Evolutionary conservation across 2,888 invertebrate species (phyloP).

Genomic region (Parasteatoda lunata): DNA sequence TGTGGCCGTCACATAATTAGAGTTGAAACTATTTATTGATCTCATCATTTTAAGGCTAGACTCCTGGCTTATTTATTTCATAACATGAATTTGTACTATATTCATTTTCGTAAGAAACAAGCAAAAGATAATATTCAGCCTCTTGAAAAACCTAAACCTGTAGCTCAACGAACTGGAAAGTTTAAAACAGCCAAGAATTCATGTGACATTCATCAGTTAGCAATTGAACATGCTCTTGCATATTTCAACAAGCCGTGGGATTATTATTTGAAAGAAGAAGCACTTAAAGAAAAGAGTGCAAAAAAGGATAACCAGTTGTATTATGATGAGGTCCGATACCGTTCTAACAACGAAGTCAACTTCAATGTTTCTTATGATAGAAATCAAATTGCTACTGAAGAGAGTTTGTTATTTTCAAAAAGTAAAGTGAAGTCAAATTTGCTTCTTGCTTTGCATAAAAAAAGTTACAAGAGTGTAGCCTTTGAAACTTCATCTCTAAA

Average conservation of each 20-base stretch:
- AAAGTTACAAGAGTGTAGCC: background rate
- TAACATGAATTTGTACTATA: slow-evolving; percentile 50
- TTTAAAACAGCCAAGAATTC: slow-evolving; percentile 13
- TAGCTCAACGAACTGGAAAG: slow-evolving; percentile 9
- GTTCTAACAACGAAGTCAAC: background rate
- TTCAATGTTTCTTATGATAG: background rate
- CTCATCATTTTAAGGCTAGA: background rate
- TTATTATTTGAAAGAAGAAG: slow-evolving; percentile 42
- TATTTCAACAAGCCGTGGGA: slow-evolving; percentile 62
- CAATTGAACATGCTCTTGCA: slow-evolving; percentile 56
- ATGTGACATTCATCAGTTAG: slow-evolving; percentile 42
- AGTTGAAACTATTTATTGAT: background rate
- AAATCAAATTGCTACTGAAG: background rate
- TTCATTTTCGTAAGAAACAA: slow-evolving; percentile 44
- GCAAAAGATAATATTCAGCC: background rate
- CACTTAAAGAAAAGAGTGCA: too few relatives aligned
- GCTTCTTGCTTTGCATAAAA: background rate
- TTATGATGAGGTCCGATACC: too few relatives aligned
- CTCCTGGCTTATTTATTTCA: background rate
- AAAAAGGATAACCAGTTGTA: too few relatives aligned
- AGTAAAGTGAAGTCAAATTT: background rate
- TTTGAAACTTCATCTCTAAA: background rate
- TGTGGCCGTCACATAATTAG: too few relatives aligned
- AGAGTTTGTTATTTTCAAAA: background rate
- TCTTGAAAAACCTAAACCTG: background rate